phyloP scores from a whole-genome alignment of 2,888 invertebrate species.

The Steinernema scapterisci region DNA sequence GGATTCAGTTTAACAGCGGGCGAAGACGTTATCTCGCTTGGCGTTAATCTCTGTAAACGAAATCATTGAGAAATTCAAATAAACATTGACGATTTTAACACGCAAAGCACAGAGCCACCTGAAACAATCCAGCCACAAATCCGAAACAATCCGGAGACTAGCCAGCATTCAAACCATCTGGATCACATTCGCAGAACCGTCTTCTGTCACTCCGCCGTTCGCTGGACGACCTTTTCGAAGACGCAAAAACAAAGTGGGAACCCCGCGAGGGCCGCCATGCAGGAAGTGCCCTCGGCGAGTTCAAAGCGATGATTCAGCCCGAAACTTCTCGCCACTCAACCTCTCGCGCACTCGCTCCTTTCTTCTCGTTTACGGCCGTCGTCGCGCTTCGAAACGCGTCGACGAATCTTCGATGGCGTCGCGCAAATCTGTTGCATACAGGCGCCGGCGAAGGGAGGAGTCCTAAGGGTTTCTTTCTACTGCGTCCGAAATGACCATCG shows the following conservation, averaged over 20 bases:
- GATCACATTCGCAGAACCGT: background rate
- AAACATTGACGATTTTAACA: too few species aligned
- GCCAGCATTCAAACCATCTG: too few species aligned
- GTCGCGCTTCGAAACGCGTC: conserved; percentile 16
- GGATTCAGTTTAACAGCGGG: too few species aligned
- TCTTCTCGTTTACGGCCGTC: conserved; percentile 8
- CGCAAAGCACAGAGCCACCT: too few species aligned
- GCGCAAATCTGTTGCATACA: background rate
- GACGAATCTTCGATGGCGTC: background rate
- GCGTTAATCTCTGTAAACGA: too few species aligned
- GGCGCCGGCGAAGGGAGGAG: background rate
- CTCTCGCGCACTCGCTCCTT: too few species aligned
- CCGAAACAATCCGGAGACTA: conserved; percentile 2
- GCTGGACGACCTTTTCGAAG: too few species aligned
- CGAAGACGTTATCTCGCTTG: too few species aligned
- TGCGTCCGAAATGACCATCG: too few species aligned
- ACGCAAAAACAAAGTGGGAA: background rate
- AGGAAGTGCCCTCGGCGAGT: conserved; percentile 21
- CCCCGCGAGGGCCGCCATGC: too few species aligned
- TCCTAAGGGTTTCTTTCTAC: background rate
- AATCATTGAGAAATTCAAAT: too few species aligned
- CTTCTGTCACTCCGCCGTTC: background rate
- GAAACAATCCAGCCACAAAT: too few species aligned
- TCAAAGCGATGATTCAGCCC: conserved; percentile 8
- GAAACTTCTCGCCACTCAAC: background rate